Evolutionary conservation across 2,797 vertebrate genomes (phyloP).

Genomic region (Geranospiza caerulescens): DNA sequence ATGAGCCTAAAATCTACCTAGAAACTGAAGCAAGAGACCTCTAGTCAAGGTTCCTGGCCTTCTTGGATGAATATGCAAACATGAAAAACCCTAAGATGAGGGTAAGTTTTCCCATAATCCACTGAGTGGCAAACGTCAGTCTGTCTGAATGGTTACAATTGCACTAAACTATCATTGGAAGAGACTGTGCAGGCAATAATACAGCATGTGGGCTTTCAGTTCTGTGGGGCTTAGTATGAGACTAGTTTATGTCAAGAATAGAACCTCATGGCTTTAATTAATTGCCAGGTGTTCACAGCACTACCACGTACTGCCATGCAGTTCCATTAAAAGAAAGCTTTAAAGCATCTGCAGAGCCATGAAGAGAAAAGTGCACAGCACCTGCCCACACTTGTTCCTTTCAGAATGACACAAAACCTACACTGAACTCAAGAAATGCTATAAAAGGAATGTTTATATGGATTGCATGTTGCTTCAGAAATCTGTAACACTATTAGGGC

Average conservation of each 20-base stretch:
- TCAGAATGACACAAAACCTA: constrained; percentile 19
- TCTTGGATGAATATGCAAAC: neutral
- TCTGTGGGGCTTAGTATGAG: neutral
- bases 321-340: constrained; percentile 42
- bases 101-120: neutral
- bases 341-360: constrained; percentile 13
- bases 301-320: neutral
- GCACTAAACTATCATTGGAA: neutral
- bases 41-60: neutral
- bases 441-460: constrained; percentile 8
- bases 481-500: neutral
- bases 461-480: neutral
- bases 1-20: neutral
- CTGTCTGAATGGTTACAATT: neutral
- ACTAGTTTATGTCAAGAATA: constrained; percentile 14
- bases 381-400: constrained; percentile 49
- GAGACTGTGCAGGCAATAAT: neutral
- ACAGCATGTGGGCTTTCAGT: constrained; percentile 13
- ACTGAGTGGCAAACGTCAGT: neutral
- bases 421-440: neutral
- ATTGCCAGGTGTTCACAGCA: constrained; percentile 45
- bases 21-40: neutral
- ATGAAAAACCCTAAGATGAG: neutral
- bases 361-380: constrained; percentile 32
- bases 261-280: constrained; percentile 35